phyloP scores from a whole-genome alignment of 2,797 vertebrate species.

The Parambassis ranga region DNA sequence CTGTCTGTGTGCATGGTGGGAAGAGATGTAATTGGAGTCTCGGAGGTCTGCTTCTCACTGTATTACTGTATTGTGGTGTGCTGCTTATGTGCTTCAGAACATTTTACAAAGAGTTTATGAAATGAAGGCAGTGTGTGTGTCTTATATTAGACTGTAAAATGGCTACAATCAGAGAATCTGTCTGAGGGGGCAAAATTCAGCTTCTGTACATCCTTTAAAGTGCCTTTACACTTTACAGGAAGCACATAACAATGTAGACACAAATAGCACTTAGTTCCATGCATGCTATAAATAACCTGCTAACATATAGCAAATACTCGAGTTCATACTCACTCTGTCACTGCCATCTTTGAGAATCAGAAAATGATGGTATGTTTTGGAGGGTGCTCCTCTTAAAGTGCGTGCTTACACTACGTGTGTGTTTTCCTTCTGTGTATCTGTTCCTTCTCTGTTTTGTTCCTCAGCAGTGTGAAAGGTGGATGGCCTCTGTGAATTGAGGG shows the following conservation, averaged over 20 bases:
- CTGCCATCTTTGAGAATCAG: no score
- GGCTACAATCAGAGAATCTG: no score
- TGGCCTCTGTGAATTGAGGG: slow-evolving; percentile 66
- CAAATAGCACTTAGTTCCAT: no score
- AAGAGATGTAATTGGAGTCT: slow-evolving; percentile 34
- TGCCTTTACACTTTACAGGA: no score
- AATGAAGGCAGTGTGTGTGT: not conserved
- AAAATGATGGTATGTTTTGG: no score
- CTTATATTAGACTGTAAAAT: no score
- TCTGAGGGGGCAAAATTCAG: no score
- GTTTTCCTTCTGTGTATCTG: slow-evolving; percentile 13
- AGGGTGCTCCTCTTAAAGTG: slow-evolving; percentile 9
- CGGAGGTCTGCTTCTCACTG: slow-evolving; percentile 42
- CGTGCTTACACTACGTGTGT: not conserved
- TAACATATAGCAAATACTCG: no score
- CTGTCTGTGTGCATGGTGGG: slow-evolving; percentile 20
- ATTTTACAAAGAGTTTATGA: not conserved
- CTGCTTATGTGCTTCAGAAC: slow-evolving; percentile 9
- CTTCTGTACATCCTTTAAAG: no score
- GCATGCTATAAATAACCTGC: no score
- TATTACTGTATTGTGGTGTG: slow-evolving; percentile 21
- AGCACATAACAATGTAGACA: no score
- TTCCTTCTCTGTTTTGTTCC: slow-evolving; percentile 59
- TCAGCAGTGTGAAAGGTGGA: slow-evolving; percentile 67
- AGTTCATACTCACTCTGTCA: no score